Evolutionary conservation across 2,797 vertebrate species (phyloP).

Genomic region (Argentina silus): DNA sequence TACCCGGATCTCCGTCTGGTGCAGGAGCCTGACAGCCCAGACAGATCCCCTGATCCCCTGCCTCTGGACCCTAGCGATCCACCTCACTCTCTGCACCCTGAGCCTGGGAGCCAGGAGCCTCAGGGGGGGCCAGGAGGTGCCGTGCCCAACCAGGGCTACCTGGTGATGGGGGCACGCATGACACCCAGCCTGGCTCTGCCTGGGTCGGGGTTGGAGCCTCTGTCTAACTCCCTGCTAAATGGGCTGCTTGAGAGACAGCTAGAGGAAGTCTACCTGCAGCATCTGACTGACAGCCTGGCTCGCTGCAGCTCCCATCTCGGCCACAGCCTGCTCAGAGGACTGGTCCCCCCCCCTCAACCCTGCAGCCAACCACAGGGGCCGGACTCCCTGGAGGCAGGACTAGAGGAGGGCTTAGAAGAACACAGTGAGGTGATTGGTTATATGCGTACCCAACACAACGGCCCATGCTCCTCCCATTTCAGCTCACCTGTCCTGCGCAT

Average conservation of each 20-base stretch:
- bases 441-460: conserved; percentile 53
- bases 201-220: conserved; percentile 69
- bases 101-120: neutral
- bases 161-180: conserved; percentile 59
- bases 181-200: conserved; percentile 56
- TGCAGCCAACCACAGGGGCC: conserved; percentile 31
- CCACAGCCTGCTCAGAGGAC: conserved; percentile 65
- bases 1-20: conserved; percentile 68
- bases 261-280: conserved; percentile 86
- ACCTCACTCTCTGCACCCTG: neutral
- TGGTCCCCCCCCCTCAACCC: conserved; percentile 65
- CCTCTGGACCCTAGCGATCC: neutral
- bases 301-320: conserved; percentile 71
- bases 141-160: conserved; percentile 65
- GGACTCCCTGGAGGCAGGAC: conserved; percentile 51
- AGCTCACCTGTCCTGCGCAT: conserved; percentile 75
- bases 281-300: conserved; percentile 86
- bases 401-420: conserved; percentile 40
- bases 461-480: conserved; percentile 68
- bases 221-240: conserved; percentile 87
- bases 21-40: conserved; percentile 39
- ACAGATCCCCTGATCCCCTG: neutral
- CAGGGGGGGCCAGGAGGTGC: neutral
- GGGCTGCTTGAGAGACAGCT: conserved; percentile 87
- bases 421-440: conserved; percentile 45